Evolutionary conservation across 2,797 vertebrate species (phyloP).

Genomic region (Chaunax sp.): DNA sequence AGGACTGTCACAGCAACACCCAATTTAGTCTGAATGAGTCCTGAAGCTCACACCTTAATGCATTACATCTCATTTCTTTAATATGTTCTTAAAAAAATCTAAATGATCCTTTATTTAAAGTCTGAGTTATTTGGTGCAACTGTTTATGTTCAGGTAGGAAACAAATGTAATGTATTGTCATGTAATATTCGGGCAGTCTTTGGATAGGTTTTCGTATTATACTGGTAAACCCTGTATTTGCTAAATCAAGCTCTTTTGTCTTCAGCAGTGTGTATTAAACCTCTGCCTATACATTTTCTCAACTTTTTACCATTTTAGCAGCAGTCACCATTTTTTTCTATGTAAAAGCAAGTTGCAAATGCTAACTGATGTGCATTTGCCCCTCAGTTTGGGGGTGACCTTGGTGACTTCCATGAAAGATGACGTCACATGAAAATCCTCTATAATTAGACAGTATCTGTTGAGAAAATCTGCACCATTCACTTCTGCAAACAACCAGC

Average conservation of each 20-base stretch:
- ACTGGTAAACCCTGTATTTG: too few species aligned
- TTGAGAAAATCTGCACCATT: neutral
- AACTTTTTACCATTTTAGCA: neutral
- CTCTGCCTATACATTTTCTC: neutral
- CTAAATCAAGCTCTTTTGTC: neutral
- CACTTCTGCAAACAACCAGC: neutral
- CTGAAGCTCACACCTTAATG: too few species aligned
- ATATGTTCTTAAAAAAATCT: neutral
- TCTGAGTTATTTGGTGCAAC: too few species aligned
- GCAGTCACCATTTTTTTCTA: neutral
- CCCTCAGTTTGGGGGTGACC: neutral
- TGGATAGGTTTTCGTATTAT: neutral
- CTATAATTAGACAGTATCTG: neutral
- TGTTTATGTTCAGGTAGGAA: too few species aligned
- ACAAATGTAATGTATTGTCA: too few species aligned
- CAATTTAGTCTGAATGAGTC: too few species aligned
- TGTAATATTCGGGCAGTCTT: neutral
- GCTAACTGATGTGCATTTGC: slow-evolving; percentile 4
- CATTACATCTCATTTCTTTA: too few species aligned
- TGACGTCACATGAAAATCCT: neutral
- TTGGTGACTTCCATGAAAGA: neutral
- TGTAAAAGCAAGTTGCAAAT: neutral
- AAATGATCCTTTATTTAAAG: too few species aligned
- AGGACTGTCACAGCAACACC: too few species aligned
- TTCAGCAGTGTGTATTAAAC: neutral